phyloP scores from a whole-genome alignment of 1,140 invertebrate species.

The Drosophila subpulchrella region DNA sequence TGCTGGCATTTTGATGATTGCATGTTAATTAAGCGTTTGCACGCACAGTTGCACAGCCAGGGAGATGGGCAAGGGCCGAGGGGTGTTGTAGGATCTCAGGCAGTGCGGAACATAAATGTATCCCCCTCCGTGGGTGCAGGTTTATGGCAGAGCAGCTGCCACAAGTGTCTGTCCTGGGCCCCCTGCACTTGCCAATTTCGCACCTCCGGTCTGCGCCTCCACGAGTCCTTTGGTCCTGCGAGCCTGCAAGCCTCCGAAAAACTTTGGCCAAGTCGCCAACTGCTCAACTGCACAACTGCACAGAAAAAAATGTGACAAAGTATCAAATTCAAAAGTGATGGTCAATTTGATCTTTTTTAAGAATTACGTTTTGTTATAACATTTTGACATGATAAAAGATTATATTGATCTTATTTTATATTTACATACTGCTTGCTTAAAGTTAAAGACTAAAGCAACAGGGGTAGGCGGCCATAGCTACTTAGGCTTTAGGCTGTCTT shows the following conservation, averaged over 20 bases:
- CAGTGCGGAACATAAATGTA: slow-evolving; percentile 58
- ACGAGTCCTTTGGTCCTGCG: slow-evolving; percentile 7
- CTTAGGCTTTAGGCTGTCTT: too few relatives aligned
- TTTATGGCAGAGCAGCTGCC: slow-evolving; percentile 55
- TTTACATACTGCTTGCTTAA: too few relatives aligned
- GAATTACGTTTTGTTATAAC: too few relatives aligned
- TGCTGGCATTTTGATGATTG: slow-evolving; percentile 56
- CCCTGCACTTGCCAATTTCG: slow-evolving; percentile 18
- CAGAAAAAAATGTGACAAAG: too few relatives aligned
- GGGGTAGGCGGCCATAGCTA: too few relatives aligned
- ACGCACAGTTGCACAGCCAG: slow-evolving; percentile 60
- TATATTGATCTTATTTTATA: too few relatives aligned
- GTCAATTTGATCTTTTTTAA: too few relatives aligned
- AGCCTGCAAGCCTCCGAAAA: slow-evolving; percentile 22
- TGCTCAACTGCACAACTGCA: too few relatives aligned
- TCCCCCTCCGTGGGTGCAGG: slow-evolving; percentile 37
- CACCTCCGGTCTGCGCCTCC: slow-evolving; percentile 9
- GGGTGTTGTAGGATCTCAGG: slow-evolving; percentile 11
- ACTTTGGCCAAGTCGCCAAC: slow-evolving; percentile 21
- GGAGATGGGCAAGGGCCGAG: background rate
- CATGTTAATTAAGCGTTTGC: slow-evolving; percentile 74
- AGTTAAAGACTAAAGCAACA: too few relatives aligned
- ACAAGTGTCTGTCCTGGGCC: slow-evolving; percentile 39
- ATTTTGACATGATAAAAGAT: too few relatives aligned
- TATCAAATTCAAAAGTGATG: too few relatives aligned